phyloP scores from a whole-genome alignment of 2,113 vertebrate genomes.

The Nerophis ophidion region DNA sequence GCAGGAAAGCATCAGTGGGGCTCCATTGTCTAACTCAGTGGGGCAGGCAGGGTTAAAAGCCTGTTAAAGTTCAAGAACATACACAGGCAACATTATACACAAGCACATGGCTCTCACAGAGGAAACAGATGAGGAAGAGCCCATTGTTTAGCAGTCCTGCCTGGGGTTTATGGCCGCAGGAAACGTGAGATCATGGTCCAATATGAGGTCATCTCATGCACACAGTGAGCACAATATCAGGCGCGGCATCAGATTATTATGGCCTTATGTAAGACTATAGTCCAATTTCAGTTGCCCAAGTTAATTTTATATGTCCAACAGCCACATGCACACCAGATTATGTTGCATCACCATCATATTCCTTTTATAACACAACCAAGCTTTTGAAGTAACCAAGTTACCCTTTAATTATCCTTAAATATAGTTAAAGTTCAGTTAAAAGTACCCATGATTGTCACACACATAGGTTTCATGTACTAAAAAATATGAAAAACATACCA shows the following conservation, averaged over 20 bases:
- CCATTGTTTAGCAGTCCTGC: constrained; percentile 65
- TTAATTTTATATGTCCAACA: constrained; percentile 21
- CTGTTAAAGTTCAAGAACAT: constrained; percentile 27
- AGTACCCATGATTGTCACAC: too few relatives aligned
- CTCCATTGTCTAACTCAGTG: constrained; percentile 33
- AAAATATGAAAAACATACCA: background rate
- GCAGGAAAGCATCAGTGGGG: constrained; percentile 17
- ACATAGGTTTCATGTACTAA: background rate
- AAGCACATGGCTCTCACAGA: constrained; percentile 39
- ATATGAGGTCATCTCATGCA: constrained; percentile 49
- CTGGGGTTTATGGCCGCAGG: constrained; percentile 55
- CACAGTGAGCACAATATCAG: constrained; percentile 35
- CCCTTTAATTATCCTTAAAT: constrained; percentile 15
- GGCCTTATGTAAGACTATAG: constrained; percentile 47
- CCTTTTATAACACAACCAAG: constrained; percentile 29
- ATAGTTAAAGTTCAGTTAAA: too few relatives aligned
- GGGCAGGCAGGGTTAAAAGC: constrained; percentile 35
- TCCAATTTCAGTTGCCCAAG: constrained; percentile 32
- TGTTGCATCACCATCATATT: constrained; percentile 28
- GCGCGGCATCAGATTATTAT: constrained; percentile 19
- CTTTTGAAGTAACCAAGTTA: constrained; percentile 15
- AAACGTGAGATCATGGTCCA: constrained; percentile 64
- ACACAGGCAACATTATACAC: constrained; percentile 18
- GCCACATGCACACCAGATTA: constrained; percentile 2
- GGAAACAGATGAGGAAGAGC: constrained; percentile 63